These are phyloP conservation scores for Parambassis ranga DNA, from an alignment of 2,797 vertebrate species.

Conservation along the genomic window DNA sequence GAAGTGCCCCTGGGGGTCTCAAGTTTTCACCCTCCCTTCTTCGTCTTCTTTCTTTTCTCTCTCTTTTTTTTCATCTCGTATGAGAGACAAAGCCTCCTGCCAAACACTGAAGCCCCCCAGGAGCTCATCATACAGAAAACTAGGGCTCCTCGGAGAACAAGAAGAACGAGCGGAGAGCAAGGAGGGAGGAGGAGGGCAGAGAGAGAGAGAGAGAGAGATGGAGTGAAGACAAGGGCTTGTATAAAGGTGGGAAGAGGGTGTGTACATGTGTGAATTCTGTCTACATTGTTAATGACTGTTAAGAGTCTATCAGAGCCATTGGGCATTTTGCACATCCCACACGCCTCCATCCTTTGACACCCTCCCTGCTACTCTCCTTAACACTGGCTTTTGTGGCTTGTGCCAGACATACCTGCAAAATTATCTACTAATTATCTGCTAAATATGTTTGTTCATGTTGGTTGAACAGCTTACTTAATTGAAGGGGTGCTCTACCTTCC, in stretches of 20 bases:
- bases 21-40: slow-evolving; percentile 74
- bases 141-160: slow-evolving; percentile 64
- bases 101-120: slow-evolving; percentile 78
- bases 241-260: slow-evolving; percentile 57
- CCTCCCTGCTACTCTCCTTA: slow-evolving; percentile 79
- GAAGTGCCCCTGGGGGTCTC: slow-evolving; percentile 78
- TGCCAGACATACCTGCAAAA: slow-evolving; percentile 88
- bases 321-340: slow-evolving; percentile 64
- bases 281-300: slow-evolving; percentile 62
- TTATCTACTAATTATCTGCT: slow-evolving; percentile 90
- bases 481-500: slow-evolving; percentile 69
- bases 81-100: slow-evolving; percentile 84
- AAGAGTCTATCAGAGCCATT: slow-evolving; percentile 63
- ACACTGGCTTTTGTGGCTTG: slow-evolving; percentile 72
- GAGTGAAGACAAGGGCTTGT: slow-evolving; percentile 52
- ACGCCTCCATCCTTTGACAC: slow-evolving; percentile 63
- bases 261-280: slow-evolving; percentile 31
- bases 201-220: slow-evolving; percentile 30
- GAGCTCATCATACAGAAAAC: slow-evolving; percentile 81
- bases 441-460: slow-evolving; percentile 89
- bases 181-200: slow-evolving; percentile 20
- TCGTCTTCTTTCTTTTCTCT: slow-evolving; percentile 40
- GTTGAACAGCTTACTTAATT: slow-evolving; percentile 86
- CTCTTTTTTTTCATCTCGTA: slow-evolving; percentile 67
- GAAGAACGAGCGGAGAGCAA: slow-evolving; percentile 45